phyloP scores from a whole-genome alignment of 2,888 invertebrate genomes.

The Cephonodes hylas region DNA sequence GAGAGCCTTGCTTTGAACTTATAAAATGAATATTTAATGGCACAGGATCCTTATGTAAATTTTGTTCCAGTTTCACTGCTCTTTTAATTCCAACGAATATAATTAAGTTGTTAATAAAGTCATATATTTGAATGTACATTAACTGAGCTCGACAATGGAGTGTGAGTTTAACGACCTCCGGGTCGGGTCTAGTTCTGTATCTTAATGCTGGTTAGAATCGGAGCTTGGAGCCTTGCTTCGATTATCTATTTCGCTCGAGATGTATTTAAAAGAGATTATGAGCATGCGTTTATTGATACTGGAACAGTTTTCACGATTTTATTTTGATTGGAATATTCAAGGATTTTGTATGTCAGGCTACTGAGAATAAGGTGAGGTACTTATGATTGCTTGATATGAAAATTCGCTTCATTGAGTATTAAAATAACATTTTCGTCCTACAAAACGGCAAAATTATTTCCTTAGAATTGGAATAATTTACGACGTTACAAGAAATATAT shows the following conservation, averaged over 20 bases:
- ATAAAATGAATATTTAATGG: slow-evolving; percentile 61
- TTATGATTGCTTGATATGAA: no score
- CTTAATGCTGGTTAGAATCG: background rate
- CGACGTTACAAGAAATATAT: no score
- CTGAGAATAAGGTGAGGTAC: no score
- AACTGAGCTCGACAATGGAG: background rate
- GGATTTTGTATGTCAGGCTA: no score
- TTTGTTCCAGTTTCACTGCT: slow-evolving; percentile 38
- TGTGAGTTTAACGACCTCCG: background rate
- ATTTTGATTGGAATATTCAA: no score
- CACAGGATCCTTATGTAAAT: slow-evolving; percentile 58
- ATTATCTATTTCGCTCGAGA: background rate
- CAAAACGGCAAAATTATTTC: no score
- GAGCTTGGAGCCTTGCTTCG: background rate
- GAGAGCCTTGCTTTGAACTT: slow-evolving; percentile 39
- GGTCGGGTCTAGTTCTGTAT: background rate
- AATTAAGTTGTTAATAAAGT: slow-evolving; percentile 27
- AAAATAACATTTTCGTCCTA: no score
- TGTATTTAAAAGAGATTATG: background rate
- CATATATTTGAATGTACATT: slow-evolving; percentile 15
- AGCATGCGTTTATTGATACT: background rate
- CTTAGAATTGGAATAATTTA: no score
- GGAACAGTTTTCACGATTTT: no score
- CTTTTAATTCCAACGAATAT: slow-evolving; percentile 33
- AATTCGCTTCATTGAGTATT: no score